Percentiles rank a stretch among this genome's conserved stretches.
These are phyloP conservation scores for Telenomus remus DNA, from an alignment of 1,140 invertebrate genomes.

Conservation along the genomic window DNA sequence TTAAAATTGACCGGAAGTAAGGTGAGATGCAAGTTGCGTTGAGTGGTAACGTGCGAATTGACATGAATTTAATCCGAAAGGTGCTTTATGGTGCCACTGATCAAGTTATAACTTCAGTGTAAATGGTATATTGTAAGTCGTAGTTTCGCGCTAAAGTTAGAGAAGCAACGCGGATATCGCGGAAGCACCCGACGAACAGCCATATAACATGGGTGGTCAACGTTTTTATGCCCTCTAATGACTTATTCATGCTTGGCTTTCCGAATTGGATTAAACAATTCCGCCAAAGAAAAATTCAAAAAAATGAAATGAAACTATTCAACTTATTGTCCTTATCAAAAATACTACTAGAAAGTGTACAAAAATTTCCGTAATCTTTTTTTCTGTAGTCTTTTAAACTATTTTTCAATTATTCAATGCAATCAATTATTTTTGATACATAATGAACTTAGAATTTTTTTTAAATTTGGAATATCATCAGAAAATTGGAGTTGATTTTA, in stretches of 20 bases:
- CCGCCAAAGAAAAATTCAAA: slow-evolving; percentile 33
- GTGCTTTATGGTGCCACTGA: slow-evolving; percentile 52
- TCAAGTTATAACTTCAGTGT: slow-evolving; percentile 58
- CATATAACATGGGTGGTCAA: slow-evolving; percentile 26
- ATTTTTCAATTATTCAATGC: too few relatives aligned
- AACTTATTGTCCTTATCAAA: too few relatives aligned
- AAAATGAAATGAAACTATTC: slow-evolving; percentile 19
- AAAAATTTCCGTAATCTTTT: too few relatives aligned
- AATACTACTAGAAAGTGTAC: too few relatives aligned
- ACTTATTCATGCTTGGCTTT: slow-evolving; percentile 50
- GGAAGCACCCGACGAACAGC: slow-evolving; percentile 27
- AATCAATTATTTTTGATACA: too few relatives aligned
- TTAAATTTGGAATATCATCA: too few relatives aligned
- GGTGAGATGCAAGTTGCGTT: slow-evolving; percentile 38
- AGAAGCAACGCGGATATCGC: slow-evolving; percentile 40
- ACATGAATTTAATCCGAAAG: slow-evolving; percentile 54
- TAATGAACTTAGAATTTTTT: too few relatives aligned
- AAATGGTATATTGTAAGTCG: slow-evolving; percentile 56
- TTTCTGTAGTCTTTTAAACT: too few relatives aligned
- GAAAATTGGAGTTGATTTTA: too few relatives aligned
- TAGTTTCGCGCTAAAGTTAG: slow-evolving; percentile 45
- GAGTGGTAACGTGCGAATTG: slow-evolving; percentile 51
- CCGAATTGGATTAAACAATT: slow-evolving; percentile 32
- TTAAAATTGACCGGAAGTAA: slow-evolving; percentile 39
- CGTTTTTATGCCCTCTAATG: slow-evolving; percentile 49